Evolutionary conservation across 2,888 invertebrate genomes (phyloP), one percentile per base, ranked within the genome.

Genomic region (Rotaria magnacalcarata): DNA sequence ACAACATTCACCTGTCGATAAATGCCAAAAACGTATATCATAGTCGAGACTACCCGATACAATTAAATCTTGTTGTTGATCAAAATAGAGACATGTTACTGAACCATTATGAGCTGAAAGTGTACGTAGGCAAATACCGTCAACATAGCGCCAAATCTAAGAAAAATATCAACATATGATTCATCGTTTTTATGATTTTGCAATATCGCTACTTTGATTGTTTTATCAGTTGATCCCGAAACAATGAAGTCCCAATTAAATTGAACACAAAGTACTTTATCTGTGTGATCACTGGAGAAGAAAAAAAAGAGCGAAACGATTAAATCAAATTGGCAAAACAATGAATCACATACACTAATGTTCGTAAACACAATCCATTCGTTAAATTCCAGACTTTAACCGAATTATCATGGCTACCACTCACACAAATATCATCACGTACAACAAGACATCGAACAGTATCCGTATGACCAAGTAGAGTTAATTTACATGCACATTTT

Each of bases 41-140:
- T 92, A 90, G 88, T 92, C 92, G 41, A 92, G 89, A 21, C 92
- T 92, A 21, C 92, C 92, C 86, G 92, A 91, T 58, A 92, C 90
- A n/a, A 92, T 91, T 56, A 92, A 89, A 87, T 87, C 86, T 56
- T 87, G 85, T 86, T 87, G 85, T 56, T 87, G 85, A 88, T 92
- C 92, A 89, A 92, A 92, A 88, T 92, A 92, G 41, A 92, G 89
- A 88, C 92, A 92, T 0, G 92, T 92, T 5, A 92, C 92, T 8
- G 92, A 91, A 88, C 92, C 92, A 84, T 91, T 90, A 88, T 92
- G 92, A 6, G 92, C 92, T 14, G 89, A 88, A 84, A 92, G 88
- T 5, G 92, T 92, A 88, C 90, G 89, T 74, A 91, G 88, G 88
- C 92, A 92, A 7, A 88, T 87, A 41, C 91, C 92, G 52, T 89